phyloP scores from a whole-genome alignment of 2,888 invertebrate species.

The Eustalomyia histrio region DNA sequence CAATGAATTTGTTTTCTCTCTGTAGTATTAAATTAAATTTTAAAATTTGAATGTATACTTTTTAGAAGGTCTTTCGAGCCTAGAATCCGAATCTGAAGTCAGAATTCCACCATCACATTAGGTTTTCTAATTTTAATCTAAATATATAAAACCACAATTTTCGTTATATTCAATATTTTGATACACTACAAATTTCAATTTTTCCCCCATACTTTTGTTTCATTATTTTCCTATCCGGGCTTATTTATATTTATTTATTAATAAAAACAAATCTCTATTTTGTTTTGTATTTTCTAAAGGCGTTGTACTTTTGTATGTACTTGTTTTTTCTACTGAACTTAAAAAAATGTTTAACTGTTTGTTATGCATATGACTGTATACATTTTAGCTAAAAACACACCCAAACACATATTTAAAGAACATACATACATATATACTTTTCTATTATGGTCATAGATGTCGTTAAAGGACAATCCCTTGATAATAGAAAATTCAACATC shows the following conservation, averaged over 20 bases:
- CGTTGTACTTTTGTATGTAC: not conserved
- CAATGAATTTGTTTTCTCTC: no score
- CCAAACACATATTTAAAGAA: not conserved
- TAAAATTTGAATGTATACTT: no score
- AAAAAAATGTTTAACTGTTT: constrained; percentile 24
- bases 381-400: not conserved
- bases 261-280: not conserved
- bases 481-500: constrained; percentile 30
- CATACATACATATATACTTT: not conserved
- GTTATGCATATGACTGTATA: constrained; percentile 3
- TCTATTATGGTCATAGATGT: constrained; percentile 54
- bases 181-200: no score
- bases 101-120: no score
- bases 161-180: no score
- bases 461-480: constrained; percentile 46
- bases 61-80: no score
- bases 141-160: no score
- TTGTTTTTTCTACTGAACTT: constrained; percentile 46
- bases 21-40: no score
- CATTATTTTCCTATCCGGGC: not conserved
- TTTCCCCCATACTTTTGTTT: not conserved
- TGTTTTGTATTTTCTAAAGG: not conserved
- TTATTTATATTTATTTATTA: no score
- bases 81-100: no score
- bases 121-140: no score